phyloP scores from a whole-genome alignment of 2,113 vertebrate genomes.

The Lagopus muta region DNA sequence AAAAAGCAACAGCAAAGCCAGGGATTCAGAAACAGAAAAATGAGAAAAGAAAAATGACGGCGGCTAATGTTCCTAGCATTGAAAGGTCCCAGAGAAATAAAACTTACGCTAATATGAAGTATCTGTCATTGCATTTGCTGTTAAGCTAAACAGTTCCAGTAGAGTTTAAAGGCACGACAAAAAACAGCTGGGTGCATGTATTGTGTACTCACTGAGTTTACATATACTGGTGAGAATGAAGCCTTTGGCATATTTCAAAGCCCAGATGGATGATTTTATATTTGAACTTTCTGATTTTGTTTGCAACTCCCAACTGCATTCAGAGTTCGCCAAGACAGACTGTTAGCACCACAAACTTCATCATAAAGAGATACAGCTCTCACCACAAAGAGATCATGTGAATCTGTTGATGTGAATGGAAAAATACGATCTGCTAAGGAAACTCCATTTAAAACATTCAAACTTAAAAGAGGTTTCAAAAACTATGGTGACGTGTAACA shows the following conservation, averaged over 20 bases:
- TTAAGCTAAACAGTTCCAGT: conserved; percentile 42
- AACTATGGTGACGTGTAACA: not conserved
- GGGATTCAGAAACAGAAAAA: not conserved
- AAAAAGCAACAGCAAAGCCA: not conserved
- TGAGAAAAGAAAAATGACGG: not conserved
- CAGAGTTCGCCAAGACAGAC: not conserved
- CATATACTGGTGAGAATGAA: conserved; percentile 37
- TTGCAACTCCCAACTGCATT: conserved; percentile 7
- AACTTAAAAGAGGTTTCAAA: not conserved
- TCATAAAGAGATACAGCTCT: not conserved
- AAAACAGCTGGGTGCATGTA: conserved; percentile 12
- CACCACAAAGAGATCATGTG: not conserved
- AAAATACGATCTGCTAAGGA: not conserved
- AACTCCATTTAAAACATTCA: not conserved
- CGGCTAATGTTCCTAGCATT: conserved; percentile 27
- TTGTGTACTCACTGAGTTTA: conserved; percentile 29
- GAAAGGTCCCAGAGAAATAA: not conserved
- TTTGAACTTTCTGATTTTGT: conserved; percentile 30
- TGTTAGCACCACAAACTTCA: not conserved
- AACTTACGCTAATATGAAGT: conserved; percentile 22
- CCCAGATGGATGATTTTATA: conserved; percentile 3
- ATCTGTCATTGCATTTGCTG: conserved; percentile 13
- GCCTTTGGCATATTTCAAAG: conserved; percentile 29
- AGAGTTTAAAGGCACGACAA: conserved; percentile 23
- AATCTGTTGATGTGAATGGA: not conserved